Evolutionary conservation across 1,140 invertebrate species (phyloP).

Genomic region (Hylyphantes graminicola): DNA sequence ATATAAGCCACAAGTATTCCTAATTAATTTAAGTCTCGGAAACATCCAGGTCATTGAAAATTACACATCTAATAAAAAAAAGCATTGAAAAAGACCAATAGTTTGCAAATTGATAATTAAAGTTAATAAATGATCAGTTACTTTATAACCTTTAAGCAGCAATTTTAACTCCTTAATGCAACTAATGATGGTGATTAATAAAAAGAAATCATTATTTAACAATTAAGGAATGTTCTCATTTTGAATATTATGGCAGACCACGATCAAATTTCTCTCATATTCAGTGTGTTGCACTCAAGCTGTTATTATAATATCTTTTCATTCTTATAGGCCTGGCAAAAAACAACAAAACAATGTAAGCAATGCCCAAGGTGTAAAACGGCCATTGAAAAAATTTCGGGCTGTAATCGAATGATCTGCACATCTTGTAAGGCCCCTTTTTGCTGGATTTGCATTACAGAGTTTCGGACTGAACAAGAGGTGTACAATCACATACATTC

Average conservation of each 20-base stretch:
- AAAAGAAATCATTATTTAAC: neutral
- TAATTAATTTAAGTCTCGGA: too few relatives aligned
- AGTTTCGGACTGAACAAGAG: neutral
- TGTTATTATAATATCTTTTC: neutral
- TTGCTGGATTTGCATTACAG: constrained; percentile 42
- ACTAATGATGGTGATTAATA: neutral
- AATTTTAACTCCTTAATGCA: neutral
- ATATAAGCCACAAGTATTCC: too few relatives aligned
- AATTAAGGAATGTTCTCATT: neutral
- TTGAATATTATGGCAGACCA: neutral
- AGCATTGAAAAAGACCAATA: too few relatives aligned
- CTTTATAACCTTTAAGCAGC: neutral
- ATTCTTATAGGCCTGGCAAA: constrained; percentile 16
- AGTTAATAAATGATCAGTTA: too few relatives aligned
- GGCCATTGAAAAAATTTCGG: constrained; percentile 30
- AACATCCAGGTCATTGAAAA: too few relatives aligned
- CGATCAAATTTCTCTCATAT: neutral
- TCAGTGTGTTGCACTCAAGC: neutral
- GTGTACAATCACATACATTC: constrained; percentile 14
- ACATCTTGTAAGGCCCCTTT: neutral
- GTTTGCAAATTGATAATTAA: too few relatives aligned
- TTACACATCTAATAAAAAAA: too few relatives aligned
- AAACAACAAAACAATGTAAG: constrained; percentile 1
- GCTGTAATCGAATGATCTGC: constrained; percentile 35
- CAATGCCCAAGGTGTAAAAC: constrained; percentile 50